phyloP scores from a whole-genome alignment of 2,113 vertebrate genomes.

The Apus apus region DNA sequence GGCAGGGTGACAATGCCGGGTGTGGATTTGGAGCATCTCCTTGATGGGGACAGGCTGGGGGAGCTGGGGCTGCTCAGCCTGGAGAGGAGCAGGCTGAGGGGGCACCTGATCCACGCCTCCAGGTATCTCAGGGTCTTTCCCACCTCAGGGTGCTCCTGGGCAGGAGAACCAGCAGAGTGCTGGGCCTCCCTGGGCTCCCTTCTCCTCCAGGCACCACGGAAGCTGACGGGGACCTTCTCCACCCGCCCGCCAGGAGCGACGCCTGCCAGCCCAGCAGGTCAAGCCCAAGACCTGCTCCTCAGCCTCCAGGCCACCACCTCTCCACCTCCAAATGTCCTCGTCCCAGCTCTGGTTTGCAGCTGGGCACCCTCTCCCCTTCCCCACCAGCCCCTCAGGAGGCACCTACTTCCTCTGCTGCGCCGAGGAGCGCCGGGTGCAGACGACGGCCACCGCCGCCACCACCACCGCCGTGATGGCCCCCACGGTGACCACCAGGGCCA shows the following conservation, averaged over 20 bases:
- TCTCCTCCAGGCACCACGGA: no score
- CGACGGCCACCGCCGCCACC: conserved; percentile 84
- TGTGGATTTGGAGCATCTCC: no score
- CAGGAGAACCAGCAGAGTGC: no score
- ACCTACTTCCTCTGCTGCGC: conserved; percentile 93
- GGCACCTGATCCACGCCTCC: no score
- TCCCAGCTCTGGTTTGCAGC: accelerated
- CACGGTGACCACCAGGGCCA: conserved; percentile 88
- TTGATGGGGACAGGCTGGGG: no score
- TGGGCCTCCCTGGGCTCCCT: no score
- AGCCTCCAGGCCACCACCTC: neutral
- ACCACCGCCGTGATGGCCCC: conserved; percentile 85
- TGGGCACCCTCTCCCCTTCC: accelerated
- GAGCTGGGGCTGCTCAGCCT: no score
- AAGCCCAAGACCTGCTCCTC: neutral
- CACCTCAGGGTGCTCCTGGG: no score
- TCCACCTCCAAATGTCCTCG: accelerated
- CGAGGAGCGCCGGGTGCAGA: conserved; percentile 90
- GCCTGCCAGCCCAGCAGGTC: neutral
- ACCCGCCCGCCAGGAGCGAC: accelerated
- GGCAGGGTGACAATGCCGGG: no score
- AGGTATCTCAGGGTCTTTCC: no score
- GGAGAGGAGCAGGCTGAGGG: no score
- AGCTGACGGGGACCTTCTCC: neutral
- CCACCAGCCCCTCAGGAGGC: neutral